Percentiles rank a stretch among this genome's conserved stretches.
Evolutionary conservation across 2,888 invertebrate genomes (phyloP).

Genomic region (Hemaris fuciformis): DNA sequence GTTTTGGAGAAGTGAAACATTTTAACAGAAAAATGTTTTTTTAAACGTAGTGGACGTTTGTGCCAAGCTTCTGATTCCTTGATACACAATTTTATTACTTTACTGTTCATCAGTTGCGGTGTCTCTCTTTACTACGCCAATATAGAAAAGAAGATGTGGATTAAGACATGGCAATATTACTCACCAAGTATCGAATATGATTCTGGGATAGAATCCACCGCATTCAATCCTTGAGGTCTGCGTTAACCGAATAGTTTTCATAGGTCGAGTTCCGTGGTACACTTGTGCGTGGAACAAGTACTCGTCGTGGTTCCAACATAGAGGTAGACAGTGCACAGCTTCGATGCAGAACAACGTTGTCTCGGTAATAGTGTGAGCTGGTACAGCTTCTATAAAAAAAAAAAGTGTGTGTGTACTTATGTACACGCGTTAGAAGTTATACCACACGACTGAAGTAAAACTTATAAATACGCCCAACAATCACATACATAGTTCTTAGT

Average conservation of each 20-base stretch:
- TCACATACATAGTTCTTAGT: no score
- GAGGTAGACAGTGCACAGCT: slow-evolving; percentile 89
- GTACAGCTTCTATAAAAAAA: slow-evolving; percentile 81
- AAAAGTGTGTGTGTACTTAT: no score
- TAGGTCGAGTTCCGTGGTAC: slow-evolving; percentile 91
- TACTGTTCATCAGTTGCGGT: neutral
- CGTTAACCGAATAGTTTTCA: slow-evolving; percentile 86
- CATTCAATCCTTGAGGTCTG: slow-evolving; percentile 86
- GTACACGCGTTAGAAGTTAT: no score
- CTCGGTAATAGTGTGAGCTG: slow-evolving; percentile 87
- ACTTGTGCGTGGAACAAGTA: slow-evolving; percentile 93
- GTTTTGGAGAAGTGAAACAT: no score
- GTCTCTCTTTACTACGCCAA: neutral
- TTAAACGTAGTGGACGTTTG: no score
- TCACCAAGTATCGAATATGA: slow-evolving; percentile 94
- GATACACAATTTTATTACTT: neutral
- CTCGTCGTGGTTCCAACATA: slow-evolving; percentile 91
- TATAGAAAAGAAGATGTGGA: no score
- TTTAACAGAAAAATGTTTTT: no score
- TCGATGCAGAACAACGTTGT: slow-evolving; percentile 90
- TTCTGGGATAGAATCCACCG: slow-evolving; percentile 88
- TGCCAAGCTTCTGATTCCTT: neutral
- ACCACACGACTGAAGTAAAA: no score
- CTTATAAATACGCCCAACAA: no score
- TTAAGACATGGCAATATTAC: slow-evolving; percentile 30